phyloP scores from a whole-genome alignment of 2,113 vertebrate genomes.

The Poeciliopsis turrubarensis region DNA sequence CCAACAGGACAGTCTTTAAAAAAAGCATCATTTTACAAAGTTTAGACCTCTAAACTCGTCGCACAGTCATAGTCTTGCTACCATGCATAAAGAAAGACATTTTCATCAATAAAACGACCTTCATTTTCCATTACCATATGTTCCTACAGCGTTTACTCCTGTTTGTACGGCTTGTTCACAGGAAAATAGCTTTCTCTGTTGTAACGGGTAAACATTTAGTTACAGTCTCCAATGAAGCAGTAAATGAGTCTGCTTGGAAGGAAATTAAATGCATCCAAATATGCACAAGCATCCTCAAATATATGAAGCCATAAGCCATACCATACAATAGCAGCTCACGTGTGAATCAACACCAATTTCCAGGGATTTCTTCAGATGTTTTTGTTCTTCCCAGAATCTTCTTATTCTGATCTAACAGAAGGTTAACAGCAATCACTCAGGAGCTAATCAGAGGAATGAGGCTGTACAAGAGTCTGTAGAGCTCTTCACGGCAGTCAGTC shows the following conservation, averaged over 20 bases:
- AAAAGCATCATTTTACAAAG: too few species aligned
- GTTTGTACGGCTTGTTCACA: constrained; percentile 40
- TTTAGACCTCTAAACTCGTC: too few species aligned
- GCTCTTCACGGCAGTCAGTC: constrained; percentile 31
- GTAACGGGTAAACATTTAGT: constrained; percentile 29
- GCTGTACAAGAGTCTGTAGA: constrained; percentile 19
- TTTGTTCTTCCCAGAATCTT: constrained; percentile 32
- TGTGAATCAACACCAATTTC: constrained; percentile 17
- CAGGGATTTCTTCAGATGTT: constrained; percentile 59
- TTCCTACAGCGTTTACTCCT: constrained; percentile 3
- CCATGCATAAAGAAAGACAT: too few species aligned
- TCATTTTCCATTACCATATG: background rate
- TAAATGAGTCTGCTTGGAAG: constrained; percentile 18
- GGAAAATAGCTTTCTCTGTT: constrained; percentile 24
- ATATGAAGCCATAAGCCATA: constrained; percentile 5
- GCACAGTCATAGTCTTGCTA: too few species aligned
- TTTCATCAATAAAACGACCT: background rate
- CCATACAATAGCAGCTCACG: constrained; percentile 7
- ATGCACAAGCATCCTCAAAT: constrained; percentile 14
- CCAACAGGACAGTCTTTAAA: too few species aligned
- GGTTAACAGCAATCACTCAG: constrained; percentile 48
- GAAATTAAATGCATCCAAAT: constrained; percentile 30
- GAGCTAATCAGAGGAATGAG: constrained; percentile 62
- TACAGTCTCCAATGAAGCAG: constrained; percentile 11
- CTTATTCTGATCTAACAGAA: constrained; percentile 34